phyloP scores from a whole-genome alignment of 1,140 invertebrate genomes.

The Drosophila willistoni region DNA sequence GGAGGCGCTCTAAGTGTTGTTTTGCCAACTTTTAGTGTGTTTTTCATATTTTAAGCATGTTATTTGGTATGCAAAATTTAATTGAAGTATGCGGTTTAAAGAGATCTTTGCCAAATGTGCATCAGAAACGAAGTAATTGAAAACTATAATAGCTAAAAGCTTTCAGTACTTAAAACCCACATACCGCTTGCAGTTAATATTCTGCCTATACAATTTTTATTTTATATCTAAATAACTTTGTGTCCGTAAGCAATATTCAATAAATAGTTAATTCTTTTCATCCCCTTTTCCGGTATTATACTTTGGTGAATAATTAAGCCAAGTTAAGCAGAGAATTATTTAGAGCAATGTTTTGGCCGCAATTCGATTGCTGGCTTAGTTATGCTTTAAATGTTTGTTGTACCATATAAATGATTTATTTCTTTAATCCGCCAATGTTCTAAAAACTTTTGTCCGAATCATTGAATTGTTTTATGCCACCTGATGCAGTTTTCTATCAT shows the following conservation, averaged over 20 bases:
- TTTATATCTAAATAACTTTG: no score
- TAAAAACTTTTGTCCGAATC: background rate
- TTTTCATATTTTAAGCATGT: background rate
- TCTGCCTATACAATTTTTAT: no score
- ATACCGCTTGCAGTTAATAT: no score
- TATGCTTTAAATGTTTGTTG: background rate
- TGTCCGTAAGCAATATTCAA: no score
- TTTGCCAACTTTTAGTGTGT: constrained; percentile 2
- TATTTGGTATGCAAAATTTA: background rate
- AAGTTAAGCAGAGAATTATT: background rate
- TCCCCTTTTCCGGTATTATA: background rate
- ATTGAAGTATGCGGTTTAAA: background rate
- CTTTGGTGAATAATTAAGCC: constrained; percentile 2
- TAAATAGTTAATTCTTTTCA: background rate
- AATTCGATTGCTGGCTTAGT: background rate
- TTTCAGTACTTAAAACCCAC: no score
- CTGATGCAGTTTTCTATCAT: background rate
- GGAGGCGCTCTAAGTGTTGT: background rate
- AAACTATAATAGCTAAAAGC: no score
- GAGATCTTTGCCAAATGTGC: no score
- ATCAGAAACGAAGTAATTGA: no score
- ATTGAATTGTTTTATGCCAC: background rate
- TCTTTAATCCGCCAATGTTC: background rate
- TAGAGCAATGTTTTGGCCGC: background rate
- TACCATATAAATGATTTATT: background rate